These are phyloP conservation scores for Zoroaster sp. DNA, from an alignment of 53 echinoderm and acorn worm species.

Conservation along the genomic window DNA sequence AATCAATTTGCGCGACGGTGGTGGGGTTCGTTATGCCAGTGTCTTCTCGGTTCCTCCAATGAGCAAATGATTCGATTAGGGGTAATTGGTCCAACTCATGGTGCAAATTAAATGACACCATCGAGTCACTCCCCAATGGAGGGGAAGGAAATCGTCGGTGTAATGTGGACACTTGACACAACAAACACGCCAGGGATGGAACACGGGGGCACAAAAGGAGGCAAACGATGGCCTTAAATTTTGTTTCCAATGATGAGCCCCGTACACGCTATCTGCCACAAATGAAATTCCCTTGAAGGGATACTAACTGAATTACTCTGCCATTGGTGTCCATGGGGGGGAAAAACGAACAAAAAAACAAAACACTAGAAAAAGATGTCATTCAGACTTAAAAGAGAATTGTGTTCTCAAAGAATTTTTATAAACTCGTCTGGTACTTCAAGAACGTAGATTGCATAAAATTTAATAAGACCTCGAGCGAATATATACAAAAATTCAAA, in stretches of 20 bases:
- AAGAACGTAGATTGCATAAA: background rate
- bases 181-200: slow-evolving; percentile 12
- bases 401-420: background rate
- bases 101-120: slow-evolving; percentile 52
- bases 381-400: no score
- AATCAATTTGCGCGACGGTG: slow-evolving; percentile 37
- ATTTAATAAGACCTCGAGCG: no score
- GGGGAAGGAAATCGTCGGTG: slow-evolving; percentile 5
- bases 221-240: background rate
- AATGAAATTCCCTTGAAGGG: background rate
- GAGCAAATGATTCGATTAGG: slow-evolving; percentile 41
- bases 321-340: background rate
- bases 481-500: no score
- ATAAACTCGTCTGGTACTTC: background rate
- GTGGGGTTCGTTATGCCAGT: slow-evolving; percentile 21
- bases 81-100: slow-evolving; percentile 46
- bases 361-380: no score
- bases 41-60: background rate
- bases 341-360: background rate
- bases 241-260: background rate
- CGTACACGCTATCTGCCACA: background rate
- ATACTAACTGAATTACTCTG: background rate
- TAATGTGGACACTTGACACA: slow-evolving; percentile 43
- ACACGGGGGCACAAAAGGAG: background rate
- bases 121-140: slow-evolving; percentile 22